Conservation (phyloP, 2,888 invertebrate species). For the Monochamus alternatus region DNA sequence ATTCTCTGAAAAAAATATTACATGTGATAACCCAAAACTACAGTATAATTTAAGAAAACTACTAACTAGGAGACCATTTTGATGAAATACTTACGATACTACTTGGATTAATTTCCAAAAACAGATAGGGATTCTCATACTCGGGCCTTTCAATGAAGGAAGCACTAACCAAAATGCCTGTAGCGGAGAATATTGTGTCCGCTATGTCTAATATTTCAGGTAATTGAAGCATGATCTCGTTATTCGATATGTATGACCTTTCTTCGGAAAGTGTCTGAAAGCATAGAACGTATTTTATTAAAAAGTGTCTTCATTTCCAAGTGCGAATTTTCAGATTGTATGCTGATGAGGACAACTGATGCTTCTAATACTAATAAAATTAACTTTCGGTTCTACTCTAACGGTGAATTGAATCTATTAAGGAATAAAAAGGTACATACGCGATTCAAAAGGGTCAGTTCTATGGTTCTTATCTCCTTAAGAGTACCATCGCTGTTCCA, state of each 20-base stretch:
- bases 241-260: neutral
- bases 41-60: too few relatives aligned
- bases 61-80: too few relatives aligned
- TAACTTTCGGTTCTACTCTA: too few relatives aligned
- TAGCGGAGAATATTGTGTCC: neutral
- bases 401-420: neutral
- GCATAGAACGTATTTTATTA: neutral
- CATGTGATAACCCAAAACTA: too few relatives aligned
- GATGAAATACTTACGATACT: neutral
- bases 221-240: neutral
- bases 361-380: too few relatives aligned
- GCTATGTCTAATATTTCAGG: neutral
- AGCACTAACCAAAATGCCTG: neutral
- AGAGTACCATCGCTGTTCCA: slow-evolving; percentile 27
- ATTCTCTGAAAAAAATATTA: too few relatives aligned
- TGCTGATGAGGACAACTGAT: too few relatives aligned
- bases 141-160: slow-evolving; percentile 5
- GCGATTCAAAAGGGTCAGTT: slow-evolving; percentile 21
- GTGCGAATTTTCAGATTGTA: too few relatives aligned
- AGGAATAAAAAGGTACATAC: neutral
- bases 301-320: too few relatives aligned
- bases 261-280: neutral
- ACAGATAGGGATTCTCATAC: neutral
- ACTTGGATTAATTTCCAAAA: neutral
- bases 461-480: slow-evolving; percentile 24